Conservation (phyloP, 2,113 vertebrate species). For the Colistium nudipinnis region DNA sequence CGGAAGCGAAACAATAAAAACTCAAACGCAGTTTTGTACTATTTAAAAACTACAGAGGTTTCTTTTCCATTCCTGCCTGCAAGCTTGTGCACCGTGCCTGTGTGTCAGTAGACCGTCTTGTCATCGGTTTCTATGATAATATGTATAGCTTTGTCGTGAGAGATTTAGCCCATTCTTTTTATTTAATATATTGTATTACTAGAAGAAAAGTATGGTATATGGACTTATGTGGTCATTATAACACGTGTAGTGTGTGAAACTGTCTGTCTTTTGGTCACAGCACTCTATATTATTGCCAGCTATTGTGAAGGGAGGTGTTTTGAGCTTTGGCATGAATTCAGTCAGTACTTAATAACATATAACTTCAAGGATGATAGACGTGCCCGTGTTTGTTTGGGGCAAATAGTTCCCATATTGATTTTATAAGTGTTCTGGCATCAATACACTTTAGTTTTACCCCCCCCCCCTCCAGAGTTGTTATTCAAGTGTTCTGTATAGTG, state of each 20-base stretch:
- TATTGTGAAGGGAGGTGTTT: conserved; percentile 61
- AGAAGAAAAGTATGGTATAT: conserved; percentile 78
- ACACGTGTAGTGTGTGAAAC: conserved; percentile 73
- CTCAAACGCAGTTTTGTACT: conserved; percentile 70
- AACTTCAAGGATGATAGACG: conserved; percentile 58
- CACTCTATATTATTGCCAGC: conserved; percentile 66
- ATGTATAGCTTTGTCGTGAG: conserved; percentile 93
- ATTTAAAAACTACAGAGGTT: conserved; percentile 69
- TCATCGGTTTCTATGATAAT: conserved; percentile 93
- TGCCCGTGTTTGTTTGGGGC: conserved; percentile 60
- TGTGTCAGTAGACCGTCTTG: conserved; percentile 91
- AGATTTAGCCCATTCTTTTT: conserved; percentile 89
- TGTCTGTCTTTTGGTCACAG: conserved; percentile 72
- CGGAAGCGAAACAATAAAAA: conserved; percentile 36
- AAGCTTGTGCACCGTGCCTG: conserved; percentile 98
- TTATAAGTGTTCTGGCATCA: conserved; percentile 57
- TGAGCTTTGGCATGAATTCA: conserved; percentile 75
- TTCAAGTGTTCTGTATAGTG: conserved; percentile 73
- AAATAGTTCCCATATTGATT: conserved; percentile 53
- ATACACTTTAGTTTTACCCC: conserved; percentile 54
- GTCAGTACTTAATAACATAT: conserved; percentile 68
- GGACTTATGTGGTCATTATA: conserved; percentile 76
- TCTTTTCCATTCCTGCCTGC: conserved; percentile 89
- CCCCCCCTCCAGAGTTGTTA: conserved; percentile 44
- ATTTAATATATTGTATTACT: conserved; percentile 74